Conservation (phyloP, 1,140 invertebrate genomes). For the Drosophila subpulchrella region DNA sequence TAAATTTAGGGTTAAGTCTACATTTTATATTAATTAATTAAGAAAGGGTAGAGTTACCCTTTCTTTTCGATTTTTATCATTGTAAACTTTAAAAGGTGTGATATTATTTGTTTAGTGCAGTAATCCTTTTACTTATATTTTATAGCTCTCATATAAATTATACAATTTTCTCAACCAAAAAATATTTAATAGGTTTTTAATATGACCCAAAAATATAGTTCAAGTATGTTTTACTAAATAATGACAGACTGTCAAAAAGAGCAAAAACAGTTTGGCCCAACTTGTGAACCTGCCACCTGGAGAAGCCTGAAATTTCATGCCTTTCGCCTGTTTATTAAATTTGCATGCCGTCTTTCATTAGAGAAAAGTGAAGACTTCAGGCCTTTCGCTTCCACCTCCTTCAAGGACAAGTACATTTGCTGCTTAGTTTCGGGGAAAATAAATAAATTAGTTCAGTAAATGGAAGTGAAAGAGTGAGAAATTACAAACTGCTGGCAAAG, state of each 20-base stretch:
- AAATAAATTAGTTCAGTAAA: conserved; percentile 70
- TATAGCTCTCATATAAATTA: no score
- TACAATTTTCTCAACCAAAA: no score
- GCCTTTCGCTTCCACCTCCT: background rate
- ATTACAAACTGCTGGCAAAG: conserved; percentile 6
- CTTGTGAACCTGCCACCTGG: conserved; percentile 13
- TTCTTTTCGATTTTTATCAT: no score
- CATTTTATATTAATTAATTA: no score
- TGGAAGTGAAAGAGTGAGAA: conserved; percentile 19
- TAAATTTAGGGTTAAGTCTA: no score
- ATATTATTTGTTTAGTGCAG: no score
- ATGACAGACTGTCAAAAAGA: background rate
- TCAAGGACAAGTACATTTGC: conserved; percentile 18
- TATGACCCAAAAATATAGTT: background rate
- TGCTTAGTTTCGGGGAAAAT: conserved; percentile 44
- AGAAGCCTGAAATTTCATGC: conserved; percentile 20
- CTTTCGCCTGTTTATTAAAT: conserved; percentile 56
- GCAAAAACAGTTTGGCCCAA: background rate
- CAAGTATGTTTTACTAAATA: background rate
- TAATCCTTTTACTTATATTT: no score
- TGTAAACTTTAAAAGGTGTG: no score
- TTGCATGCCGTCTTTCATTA: conserved; percentile 54
- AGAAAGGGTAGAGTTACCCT: no score
- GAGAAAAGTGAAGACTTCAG: conserved; percentile 31
- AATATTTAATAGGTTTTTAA: background rate